These are phyloP conservation scores for Drosophila quinaria DNA, from an alignment of 2,888 invertebrate genomes.

Conservation along the genomic window DNA sequence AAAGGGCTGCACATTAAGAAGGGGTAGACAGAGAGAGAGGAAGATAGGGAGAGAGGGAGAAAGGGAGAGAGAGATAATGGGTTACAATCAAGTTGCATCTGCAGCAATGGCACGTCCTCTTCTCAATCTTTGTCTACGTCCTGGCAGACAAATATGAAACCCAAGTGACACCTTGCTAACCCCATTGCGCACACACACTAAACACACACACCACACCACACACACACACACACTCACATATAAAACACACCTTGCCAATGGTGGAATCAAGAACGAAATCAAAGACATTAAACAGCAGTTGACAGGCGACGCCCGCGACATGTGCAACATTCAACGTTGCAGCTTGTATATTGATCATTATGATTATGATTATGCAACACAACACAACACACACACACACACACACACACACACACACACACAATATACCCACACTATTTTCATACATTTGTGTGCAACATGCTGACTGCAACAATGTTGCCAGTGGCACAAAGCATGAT, in stretches of 20 bases:
- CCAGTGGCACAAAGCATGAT: conserved; percentile 11
- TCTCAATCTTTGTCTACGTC: conserved; percentile 46
- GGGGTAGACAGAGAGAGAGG: conserved; percentile 3
- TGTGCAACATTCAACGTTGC: conserved; percentile 66
- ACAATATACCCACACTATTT: background rate
- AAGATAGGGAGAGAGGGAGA: background rate
- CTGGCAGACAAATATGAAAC: conserved; percentile 63
- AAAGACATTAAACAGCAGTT: conserved; percentile 68
- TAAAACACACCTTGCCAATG: conserved; percentile 59
- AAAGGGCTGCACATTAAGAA: conserved; percentile 54
- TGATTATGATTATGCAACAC: conserved; percentile 15
- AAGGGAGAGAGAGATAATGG: conserved; percentile 9
- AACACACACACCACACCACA: background rate
- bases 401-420: conserved; percentile 2
- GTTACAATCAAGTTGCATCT: conserved; percentile 67
- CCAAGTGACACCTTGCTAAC: conserved; percentile 51
- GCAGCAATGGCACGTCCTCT: conserved; percentile 69
- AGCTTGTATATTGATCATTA: conserved; percentile 49
- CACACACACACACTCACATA: background rate
- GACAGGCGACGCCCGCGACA: conserved; percentile 75
- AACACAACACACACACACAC: background rate
- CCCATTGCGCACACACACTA: conserved; percentile 56
- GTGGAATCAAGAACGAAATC: conserved; percentile 65
- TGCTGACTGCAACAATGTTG: conserved; percentile 51
- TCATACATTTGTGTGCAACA: conserved; percentile 7